Evolutionary conservation across 2,113 vertebrate genomes (phyloP), one percentile per base, ranked within the genome.

Genomic region (Aspiorhynchus laticeps): DNA sequence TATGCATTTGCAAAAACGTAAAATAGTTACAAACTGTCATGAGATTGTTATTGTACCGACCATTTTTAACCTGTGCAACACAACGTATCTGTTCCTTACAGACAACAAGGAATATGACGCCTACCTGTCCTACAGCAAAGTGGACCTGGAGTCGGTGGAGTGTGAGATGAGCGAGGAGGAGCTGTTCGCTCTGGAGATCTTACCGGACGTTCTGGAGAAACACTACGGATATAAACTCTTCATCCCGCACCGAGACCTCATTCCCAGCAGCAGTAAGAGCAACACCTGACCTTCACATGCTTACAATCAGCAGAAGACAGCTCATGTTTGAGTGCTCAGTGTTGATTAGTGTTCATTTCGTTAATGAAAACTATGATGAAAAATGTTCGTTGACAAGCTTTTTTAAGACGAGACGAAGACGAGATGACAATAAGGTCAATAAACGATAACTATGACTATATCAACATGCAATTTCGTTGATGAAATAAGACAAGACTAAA

Each of bases 81-180:
- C 43, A 84, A 63, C 26, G 0, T 28, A 82, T 56, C 69, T 85
- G 5, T 81, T 81, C 38, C 69, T 75, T 36, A 76, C 74, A 99
- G 98, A 99, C 89, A 99, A 98, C 92, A 99, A 99, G 94, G 98
- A 99, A 92, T 99, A 99, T 4, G 98, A 99, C 91, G 98, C 97
- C 1, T 99, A 99, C 89, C 93, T 99, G 26, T 99, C 98, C 80
- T 99, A 99, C 94, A 99, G 97, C 93, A 99, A 99, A 97, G 97
- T 99, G 94, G 98, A 99, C 92, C 97, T 97, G 85, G 97, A 98
- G 89, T 97, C 98, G 87, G 97, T 98, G 97, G 97, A 96, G 92
- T 96, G 97, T 90, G 98, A 99, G 94, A 97, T 97, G 81, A 95
- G 96, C 53, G 97, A 99, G 92, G 98, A 99, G 94, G 97, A 99